Evolutionary conservation across 2,113 vertebrate genomes (phyloP), one percentile per base, ranked within the genome.

Genomic region (Jacana jacana): DNA sequence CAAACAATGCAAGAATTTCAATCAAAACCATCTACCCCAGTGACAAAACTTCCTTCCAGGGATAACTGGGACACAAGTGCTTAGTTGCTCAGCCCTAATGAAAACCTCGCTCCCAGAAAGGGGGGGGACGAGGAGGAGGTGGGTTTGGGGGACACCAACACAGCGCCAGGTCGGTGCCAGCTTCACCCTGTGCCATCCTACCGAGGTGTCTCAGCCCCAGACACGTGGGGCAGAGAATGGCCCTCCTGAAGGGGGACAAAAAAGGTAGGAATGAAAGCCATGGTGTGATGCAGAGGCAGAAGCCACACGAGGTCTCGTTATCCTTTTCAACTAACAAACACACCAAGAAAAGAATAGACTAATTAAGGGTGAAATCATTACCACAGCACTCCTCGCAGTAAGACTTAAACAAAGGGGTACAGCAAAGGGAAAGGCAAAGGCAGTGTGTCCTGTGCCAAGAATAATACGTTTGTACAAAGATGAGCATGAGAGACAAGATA

Each of bases 331-430:
- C n/a, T 25, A 86, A 70, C 54, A 49, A 86, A 70, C 54, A 49
- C 16, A 1, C 23, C 58, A 60, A 81, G 86, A 63, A 63, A 94
- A 92, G 86, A 93, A 60, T 6, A 65, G 80, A 93, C 81, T 55
- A 81, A 93, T 93, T 86, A 92, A 75, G 13, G 52, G 77, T 25
- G 46, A 19, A 30, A 93, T 91, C 88, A 75, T 81, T 81, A 86
- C 70, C 83, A 30, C 76, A 17, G 81, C 13, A 33, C 42, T 71
- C 72, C 75, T 16, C 0, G 1, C 75, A 84, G 80, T 7, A 27
- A 61, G 82, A 70, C 27, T 88, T 51, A 68, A 93, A 95, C 92
- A 89, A 70, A 61, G 54, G 63, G 68, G 30, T 18, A 72, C 4
- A 64, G 18, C 65, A 82, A 86, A 94, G 66, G 51, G 42, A 91